Evolutionary conservation across 2,113 vertebrate genomes (phyloP), one percentile per base, ranked within the genome.

Genomic region (Clarias macrocephalus): DNA sequence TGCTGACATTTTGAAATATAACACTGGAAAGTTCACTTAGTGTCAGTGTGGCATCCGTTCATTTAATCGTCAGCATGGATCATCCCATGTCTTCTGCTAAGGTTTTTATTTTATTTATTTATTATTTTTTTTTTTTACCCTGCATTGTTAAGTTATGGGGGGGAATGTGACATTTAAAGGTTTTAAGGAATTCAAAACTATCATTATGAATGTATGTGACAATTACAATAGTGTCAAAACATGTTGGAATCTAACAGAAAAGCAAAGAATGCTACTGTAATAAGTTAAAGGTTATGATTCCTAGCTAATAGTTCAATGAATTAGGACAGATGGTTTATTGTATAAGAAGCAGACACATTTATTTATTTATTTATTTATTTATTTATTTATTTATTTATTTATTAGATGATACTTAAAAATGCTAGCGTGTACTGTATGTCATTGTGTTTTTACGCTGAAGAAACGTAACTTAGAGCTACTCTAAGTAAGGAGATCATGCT

Each of bases 1-100:
- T 86, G 83, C 84, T 80, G 81, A 89, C 85, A 89, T 89, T 89
- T 89, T 87, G n/a, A 87, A 48, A 87, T 63, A 82, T 54, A 79
- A 85, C 23, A 59, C 66, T 82, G 57, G 59, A 81, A 85, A 80
- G 85, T 89, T 89, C 59, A 76, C 28, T 65, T 28, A 70, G 56
- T 59, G 79, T 84, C 48, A 70, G 25, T 85, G 72, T 77, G 72
- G 72, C 37, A 85, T 77, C 8, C 6, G 1, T 52, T 48, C 42
- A 48, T 48, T 75, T 25, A 77, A 56, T 66, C 73, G 66, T 48
- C 84, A 85, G 30, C 73, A 77, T 66, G 18, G 16, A 30, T 48
- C 18, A 79, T 33, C 42, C 18, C 48, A 21, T 65, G 18, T 85
- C 73, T 85, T 60, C 60, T 85, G 63, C 72, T 75, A 85, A 33